These are phyloP conservation scores for Rostratula benghalensis DNA, from an alignment of 2,113 vertebrate species.

Conservation along the genomic window DNA sequence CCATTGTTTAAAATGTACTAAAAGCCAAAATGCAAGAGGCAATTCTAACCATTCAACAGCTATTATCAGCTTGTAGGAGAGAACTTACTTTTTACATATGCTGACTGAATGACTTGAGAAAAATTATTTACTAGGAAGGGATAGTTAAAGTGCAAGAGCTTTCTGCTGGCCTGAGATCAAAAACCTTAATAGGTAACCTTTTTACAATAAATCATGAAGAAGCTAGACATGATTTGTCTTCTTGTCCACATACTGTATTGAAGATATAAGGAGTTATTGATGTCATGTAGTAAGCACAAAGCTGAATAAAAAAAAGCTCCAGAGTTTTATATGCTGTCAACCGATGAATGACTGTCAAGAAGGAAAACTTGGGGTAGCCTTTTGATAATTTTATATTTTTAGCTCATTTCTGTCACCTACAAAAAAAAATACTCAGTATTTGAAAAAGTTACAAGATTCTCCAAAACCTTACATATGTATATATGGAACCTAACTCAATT, in stretches of 20 bases:
- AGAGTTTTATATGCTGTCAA: not conserved
- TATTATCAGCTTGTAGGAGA: not conserved
- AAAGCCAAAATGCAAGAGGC: not conserved
- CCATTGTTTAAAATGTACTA: not conserved
- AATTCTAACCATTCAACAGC: not conserved
- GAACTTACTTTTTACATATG: not conserved
- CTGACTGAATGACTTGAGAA: not conserved
- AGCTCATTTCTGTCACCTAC: not conserved
- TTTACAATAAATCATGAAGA: conserved; percentile 26
- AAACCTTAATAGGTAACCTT: not conserved
- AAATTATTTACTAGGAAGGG: not conserved
- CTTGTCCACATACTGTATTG: not conserved
- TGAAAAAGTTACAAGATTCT: not conserved
- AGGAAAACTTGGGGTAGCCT: not conserved
- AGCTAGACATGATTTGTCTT: not conserved
- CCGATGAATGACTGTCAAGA: not conserved
- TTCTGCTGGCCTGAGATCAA: conserved; percentile 23
- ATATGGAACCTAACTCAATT: not conserved
- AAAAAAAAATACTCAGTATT: not conserved
- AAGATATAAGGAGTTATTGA: conserved; percentile 43
- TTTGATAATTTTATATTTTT: not conserved
- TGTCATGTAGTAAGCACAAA: not conserved
- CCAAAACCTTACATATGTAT: not conserved
- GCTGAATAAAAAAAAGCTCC: not conserved
- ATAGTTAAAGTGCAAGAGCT: not conserved